A percentile compares a stretch with the other conserved stretches of the same genome.
These are phyloP conservation scores for Sphaerophoria taeniata DNA, from an alignment of 2,888 invertebrate species.

Conservation along the genomic window DNA sequence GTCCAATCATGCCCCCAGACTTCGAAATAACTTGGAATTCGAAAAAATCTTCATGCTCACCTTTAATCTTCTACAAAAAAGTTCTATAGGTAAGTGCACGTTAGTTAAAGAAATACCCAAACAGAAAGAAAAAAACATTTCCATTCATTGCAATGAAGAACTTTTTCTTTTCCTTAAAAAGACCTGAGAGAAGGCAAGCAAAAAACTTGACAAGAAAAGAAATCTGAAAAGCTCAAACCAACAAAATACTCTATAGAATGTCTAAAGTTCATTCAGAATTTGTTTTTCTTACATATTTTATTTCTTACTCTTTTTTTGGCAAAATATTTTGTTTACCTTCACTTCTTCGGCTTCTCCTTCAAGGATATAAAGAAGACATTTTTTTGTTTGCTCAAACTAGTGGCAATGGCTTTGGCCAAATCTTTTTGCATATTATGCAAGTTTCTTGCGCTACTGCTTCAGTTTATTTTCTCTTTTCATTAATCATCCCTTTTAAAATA, in stretches of 20 bases:
- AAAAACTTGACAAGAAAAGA: not conserved
- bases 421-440: constrained; percentile 14
- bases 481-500: constrained; percentile 57
- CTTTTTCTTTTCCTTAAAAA: constrained; percentile 10
- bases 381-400: too few species aligned
- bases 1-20: too few species aligned
- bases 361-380: not conserved
- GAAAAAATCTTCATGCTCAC: not conserved
- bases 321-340: not conserved
- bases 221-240: constrained; percentile 37
- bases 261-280: constrained; percentile 63
- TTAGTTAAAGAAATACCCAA: constrained; percentile 1
- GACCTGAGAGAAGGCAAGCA: not conserved
- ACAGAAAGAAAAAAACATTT: constrained; percentile 38
- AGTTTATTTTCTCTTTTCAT: constrained; percentile 51
- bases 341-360: not conserved
- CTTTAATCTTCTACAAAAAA: constrained; percentile 2
- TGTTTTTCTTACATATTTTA: not conserved
- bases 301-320: constrained; percentile 7
- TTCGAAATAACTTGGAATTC: not conserved
- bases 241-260: constrained; percentile 50
- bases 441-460: constrained; percentile 2
- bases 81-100: constrained; percentile 28
- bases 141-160: constrained; percentile 22
- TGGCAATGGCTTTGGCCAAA: constrained; percentile 9